Evolutionary conservation across 1,140 invertebrate species (phyloP).

Genomic region (Luehdorfia chinensis): DNA sequence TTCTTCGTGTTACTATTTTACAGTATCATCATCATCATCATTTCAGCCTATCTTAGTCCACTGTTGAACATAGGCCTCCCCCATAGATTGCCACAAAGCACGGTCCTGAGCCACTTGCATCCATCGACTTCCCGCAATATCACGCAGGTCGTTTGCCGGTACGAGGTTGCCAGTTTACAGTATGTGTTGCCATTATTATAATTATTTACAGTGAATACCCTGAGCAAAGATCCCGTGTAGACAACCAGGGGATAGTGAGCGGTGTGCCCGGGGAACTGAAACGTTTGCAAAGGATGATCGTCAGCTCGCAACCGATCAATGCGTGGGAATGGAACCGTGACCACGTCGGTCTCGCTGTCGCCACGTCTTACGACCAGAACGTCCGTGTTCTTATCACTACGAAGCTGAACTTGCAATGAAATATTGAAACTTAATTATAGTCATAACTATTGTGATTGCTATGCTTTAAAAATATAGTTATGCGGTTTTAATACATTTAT

Average conservation of each 20-base stretch:
- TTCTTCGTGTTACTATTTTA: too few relatives aligned
- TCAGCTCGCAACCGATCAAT: conserved; percentile 93
- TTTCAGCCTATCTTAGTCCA: too few relatives aligned
- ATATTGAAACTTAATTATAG: conserved; percentile 4
- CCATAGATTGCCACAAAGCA: too few relatives aligned
- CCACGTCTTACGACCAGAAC: conserved; percentile 94
- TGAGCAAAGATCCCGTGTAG: conserved; percentile 82
- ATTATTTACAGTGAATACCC: conserved; percentile 87
- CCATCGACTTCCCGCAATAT: too few relatives aligned
- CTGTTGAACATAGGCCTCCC: too few relatives aligned
- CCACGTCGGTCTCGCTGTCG: conserved; percentile 91
- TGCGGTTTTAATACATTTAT: too few relatives aligned
- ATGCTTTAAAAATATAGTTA: too few relatives aligned
- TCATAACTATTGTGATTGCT: conserved; percentile 8
- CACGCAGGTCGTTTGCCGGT: too few relatives aligned
- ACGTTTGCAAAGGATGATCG: conserved; percentile 86
- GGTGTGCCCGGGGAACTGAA: conserved; percentile 88
- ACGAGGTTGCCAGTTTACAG: too few relatives aligned
- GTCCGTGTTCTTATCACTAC: conserved; percentile 93
- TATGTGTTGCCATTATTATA: too few relatives aligned
- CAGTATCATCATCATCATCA: too few relatives aligned
- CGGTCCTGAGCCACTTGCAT: too few relatives aligned
- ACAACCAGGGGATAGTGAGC: conserved; percentile 82
- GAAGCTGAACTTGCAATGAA: conserved; percentile 85
- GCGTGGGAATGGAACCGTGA: conserved; percentile 95